Evolutionary conservation across 2,113 vertebrate genomes (phyloP).

Genomic region (Euleptes europaea): DNA sequence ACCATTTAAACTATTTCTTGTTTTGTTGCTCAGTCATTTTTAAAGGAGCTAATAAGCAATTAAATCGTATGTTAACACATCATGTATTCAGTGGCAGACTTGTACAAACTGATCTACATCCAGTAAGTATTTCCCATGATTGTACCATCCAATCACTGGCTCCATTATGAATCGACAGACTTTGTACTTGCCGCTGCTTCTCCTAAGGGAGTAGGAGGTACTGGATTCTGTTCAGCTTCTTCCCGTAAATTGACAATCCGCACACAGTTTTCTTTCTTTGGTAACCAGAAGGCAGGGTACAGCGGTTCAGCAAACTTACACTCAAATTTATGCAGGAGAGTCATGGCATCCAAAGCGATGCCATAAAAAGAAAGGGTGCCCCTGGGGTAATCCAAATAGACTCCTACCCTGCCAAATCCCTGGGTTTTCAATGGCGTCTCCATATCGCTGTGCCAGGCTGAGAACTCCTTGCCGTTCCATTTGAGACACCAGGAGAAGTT

Average conservation of each 20-base stretch:
- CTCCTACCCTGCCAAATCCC: constrained; percentile 69
- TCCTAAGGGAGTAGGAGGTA: neutral
- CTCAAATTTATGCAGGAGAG: constrained; percentile 70
- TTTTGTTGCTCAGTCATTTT: neutral
- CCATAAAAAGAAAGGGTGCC: constrained; percentile 76
- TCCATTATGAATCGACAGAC: neutral
- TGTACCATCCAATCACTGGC: neutral
- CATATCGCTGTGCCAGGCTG: constrained; percentile 73
- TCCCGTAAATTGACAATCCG: constrained; percentile 52
- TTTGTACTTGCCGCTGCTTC: neutral
- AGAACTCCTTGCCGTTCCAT: constrained; percentile 74
- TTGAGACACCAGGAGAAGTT: constrained; percentile 80
- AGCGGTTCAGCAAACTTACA: constrained; percentile 79
- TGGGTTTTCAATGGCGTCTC: constrained; percentile 66
- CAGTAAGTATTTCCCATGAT: neutral
- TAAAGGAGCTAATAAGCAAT: neutral
- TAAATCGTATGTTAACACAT: neutral
- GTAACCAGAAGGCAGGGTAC: constrained; percentile 81
- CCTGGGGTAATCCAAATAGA: constrained; percentile 72
- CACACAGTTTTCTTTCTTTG: constrained; percentile 82
- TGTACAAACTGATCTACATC: neutral
- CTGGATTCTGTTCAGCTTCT: constrained; percentile 25
- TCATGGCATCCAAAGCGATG: constrained; percentile 59
- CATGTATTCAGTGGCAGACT: neutral
- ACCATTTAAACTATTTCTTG: neutral